Percentiles rank a stretch among this genome's conserved stretches.
These are phyloP conservation scores for Hydra vulgaris DNA, from an alignment of 30 jellyfish, hydroid and myxozoan species.

Conservation along the genomic window DNA sequence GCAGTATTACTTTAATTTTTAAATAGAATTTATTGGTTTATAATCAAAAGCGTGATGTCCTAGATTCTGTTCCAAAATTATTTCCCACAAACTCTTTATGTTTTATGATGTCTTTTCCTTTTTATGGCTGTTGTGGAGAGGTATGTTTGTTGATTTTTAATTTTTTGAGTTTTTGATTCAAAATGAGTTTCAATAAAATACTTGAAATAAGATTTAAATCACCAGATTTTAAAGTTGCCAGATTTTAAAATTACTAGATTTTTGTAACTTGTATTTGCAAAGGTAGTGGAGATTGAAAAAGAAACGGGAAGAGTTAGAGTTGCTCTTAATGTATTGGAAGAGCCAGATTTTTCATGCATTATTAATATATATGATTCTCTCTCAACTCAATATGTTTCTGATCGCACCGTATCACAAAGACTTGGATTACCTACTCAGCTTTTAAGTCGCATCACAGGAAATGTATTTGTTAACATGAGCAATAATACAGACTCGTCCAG, in stretches of 20 bases:
- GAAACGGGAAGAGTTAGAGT: conserved; percentile 58
- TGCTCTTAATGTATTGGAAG: conserved; percentile 46
- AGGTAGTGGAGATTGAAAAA: conserved; percentile 67
- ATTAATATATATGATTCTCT: conserved; percentile 43
- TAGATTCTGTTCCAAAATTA: conserved; percentile 35
- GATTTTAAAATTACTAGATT: background rate
- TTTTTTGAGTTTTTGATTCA: background rate
- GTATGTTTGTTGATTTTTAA: conserved; percentile 15
- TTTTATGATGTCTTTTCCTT: conserved; percentile 87
- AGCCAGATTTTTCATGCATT: conserved; percentile 60
- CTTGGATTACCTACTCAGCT: conserved; percentile 53
- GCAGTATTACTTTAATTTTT: background rate
- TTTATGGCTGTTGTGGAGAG: conserved; percentile 88
- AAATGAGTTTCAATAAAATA: background rate
- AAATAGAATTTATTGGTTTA: conserved; percentile 13
- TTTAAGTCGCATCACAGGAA: conserved; percentile 55
- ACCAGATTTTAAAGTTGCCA: background rate
- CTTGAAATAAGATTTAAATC: background rate
- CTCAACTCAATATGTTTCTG: conserved; percentile 27
- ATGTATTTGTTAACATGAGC: conserved; percentile 25
- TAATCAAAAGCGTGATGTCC: background rate
- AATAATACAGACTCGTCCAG: conserved; percentile 9
- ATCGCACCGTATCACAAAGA: conserved; percentile 46
- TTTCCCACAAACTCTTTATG: conserved; percentile 42
- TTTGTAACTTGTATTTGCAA: no score